A percentile compares a stretch with the other conserved stretches of the same genome.
These are phyloP conservation scores for Caenorhabditis parvicauda DNA, from an alignment of 2,888 invertebrate genomes.

Conservation along the genomic window DNA sequence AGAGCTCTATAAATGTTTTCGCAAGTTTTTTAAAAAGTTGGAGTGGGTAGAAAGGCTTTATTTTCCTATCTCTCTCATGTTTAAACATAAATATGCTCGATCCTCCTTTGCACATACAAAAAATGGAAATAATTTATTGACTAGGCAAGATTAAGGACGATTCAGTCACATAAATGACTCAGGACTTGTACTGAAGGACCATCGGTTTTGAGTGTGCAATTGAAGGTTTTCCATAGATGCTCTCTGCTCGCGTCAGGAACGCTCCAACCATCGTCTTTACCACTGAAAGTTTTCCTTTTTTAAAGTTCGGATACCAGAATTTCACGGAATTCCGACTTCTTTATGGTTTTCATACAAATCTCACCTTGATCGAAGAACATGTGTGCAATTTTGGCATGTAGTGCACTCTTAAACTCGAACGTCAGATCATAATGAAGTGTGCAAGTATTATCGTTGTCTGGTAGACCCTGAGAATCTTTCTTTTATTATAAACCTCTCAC, in stretches of 20 bases:
- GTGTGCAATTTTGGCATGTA: conserved; percentile 85
- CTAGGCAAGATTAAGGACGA: no score
- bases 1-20: no score
- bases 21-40: no score
- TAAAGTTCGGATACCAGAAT: no score
- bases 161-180: conserved; percentile 5
- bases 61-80: no score
- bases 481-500: no score
- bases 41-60: no score
- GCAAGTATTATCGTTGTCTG: conserved; percentile 24
- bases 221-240: conserved; percentile 73
- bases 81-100: no score
- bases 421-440: conserved; percentile 63
- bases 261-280: conserved; percentile 93
- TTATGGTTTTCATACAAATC: not conserved
- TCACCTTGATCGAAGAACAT: conserved; percentile 83
- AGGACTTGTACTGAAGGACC: conserved; percentile 31
- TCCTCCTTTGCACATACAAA: no score
- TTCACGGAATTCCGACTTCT: no score
- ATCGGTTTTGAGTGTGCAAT: conserved; percentile 47
- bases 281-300: conserved; percentile 65
- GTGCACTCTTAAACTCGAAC: conserved; percentile 84
- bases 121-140: no score
- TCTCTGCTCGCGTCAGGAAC: conserved; percentile 80
- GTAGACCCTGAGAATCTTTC: conserved; percentile 14